A percentile compares a stretch with the other conserved stretches of the same genome.
phyloP scores from a whole-genome alignment of 2,797 vertebrate species.

The Euphonia xanthogaster region DNA sequence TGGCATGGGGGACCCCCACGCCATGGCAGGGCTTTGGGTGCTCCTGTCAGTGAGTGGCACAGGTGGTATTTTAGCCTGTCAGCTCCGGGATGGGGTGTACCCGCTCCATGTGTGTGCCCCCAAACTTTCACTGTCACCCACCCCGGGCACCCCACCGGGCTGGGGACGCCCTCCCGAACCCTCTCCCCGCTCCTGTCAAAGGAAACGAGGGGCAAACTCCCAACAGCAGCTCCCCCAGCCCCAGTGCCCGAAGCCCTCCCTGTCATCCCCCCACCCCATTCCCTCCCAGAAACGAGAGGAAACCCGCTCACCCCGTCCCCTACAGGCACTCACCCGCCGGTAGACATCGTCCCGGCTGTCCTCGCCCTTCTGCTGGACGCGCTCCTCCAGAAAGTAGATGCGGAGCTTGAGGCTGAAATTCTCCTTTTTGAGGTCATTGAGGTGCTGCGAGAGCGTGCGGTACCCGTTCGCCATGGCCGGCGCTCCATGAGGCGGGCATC shows the following conservation, averaged over 20 bases:
- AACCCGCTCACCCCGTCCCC: not conserved
- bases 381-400: slow-evolving; percentile 98
- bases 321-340: slow-evolving; percentile 81
- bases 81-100: not conserved
- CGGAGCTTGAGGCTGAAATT: slow-evolving; percentile 98
- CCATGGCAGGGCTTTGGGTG: not conserved
- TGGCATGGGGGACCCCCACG: not conserved
- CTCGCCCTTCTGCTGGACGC: slow-evolving; percentile 91
- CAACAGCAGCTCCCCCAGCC: not conserved
- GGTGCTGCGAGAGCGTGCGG: slow-evolving; percentile 96
- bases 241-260: not conserved
- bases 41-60: not conserved
- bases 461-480: slow-evolving; percentile 92
- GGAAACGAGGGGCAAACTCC: not conserved
- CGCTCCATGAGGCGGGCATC: slow-evolving; percentile 75
- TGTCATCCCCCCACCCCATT: no score
- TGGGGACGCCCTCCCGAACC: not conserved
- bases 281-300: not conserved
- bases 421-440: slow-evolving; percentile 98
- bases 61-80: not conserved
- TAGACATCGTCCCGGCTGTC: slow-evolving; percentile 85
- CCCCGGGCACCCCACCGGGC: accelerated
- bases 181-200: not conserved
- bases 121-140: not conserved
- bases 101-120: not conserved